Base-by-base conservation (phyloP, 2,888 invertebrate species). In the Cryptocephalus moraei region DNA sequence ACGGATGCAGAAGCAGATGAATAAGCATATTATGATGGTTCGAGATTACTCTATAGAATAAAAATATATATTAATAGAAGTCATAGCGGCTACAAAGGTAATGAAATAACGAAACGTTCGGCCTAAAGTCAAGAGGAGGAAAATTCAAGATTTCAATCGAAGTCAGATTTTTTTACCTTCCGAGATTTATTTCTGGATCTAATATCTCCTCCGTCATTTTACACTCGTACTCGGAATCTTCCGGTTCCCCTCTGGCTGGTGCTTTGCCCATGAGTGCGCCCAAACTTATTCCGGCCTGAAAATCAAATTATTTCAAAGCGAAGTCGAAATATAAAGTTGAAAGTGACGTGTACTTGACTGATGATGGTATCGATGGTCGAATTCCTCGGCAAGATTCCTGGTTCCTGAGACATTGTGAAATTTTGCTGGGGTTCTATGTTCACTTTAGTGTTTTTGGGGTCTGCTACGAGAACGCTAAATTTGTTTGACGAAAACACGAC, bases 401-500 rank as follows among this genome's bases (percentile, higher is more conserved):
- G 54, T 34, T 56, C 53, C 8, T 54, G 49, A 55, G 55, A 58
- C 48, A 44, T 58, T 38, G 46, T 44, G 42, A 38, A 52, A 34
- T 52, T 52, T 36, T 43, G 40, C 41, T 70, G 75, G 67, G 64
- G 74, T 68, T 62, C 52, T 8, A 82, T 76, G 66, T 80, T 78
- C 9, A 84, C 78, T 65, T 79, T 77, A 8, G 82, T 81, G 59
- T 75, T 76, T 41, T 75, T 73, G 0, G 83, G 83, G 67, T 83
- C 80, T 8, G 82, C 82, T 31, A 82, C 74, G 34, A 84, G 64
- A 9, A 83, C 81, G 47, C 84, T 83, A 33, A 83, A 75, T 55
- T 81, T 81, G 49, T 81, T 78, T 2, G 81, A 79, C 64, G 82
- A 80, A 65, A 79, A 84, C 39, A 82, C 81, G 39, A 84, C 81